Evolutionary conservation across 1,140 invertebrate genomes (phyloP), one percentile per base, ranked within the genome.

Genomic region (Plodia interpunctella): DNA sequence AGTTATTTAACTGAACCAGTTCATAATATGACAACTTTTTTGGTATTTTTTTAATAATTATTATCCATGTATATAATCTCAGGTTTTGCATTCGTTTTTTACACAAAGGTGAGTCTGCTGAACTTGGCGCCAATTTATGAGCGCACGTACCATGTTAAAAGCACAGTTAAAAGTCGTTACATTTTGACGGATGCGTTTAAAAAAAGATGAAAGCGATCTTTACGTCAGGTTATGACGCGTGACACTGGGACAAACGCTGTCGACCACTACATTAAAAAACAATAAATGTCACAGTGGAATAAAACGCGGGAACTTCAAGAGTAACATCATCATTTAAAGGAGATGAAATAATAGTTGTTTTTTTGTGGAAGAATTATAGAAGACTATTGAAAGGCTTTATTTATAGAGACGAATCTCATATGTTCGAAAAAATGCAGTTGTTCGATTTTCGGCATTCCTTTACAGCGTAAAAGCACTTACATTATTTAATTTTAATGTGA

Each of bases 191-290:
- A 78, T 77, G 73, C 61, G 59, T 59, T 66, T 44, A 71, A 73
- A 74, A 75, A 80, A 81, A 83, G 68, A 74, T 77, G 65, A 80
- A 81, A 83, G 77, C 57, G 54, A 65, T 70, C 63, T 62, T 68
- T 60, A 59, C 25, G 53, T 57, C 5, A 57, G 61, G 68, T 76
- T 80, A 80, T 75, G 70, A 74, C 67, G 77, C 71, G 73, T 79
- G 70, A 78, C 66, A 62, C 57, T 57, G 67, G 67, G 69, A 67
- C 63, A 74, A 70, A 68, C 62, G 63, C 63, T 81, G 79, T 84
- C 76, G 65, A 70, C 74, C 73, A 76, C 59, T 78, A 72, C 73
- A 82, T 84, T 84, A 82, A 84, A 80, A 80, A 78, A 71, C 74
- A 25, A 80, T 81, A 84, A 80, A 78, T 69, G 68, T 77, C 74